These are phyloP conservation scores for Dryobota labecula DNA, from an alignment of 2,888 invertebrate genomes.

Conservation along the genomic window DNA sequence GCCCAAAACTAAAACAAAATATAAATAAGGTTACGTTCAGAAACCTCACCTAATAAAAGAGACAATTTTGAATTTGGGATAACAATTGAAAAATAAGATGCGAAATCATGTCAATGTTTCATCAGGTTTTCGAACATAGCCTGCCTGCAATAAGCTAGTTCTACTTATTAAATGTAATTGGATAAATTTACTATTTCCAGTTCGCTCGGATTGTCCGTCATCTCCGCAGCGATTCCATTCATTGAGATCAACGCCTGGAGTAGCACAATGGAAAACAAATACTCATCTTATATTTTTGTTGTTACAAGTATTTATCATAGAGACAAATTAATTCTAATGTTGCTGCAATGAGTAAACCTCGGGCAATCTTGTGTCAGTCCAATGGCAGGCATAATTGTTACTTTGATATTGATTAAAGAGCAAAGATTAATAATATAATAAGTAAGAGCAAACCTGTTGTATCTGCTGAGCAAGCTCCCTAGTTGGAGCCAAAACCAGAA, in stretches of 20 bases:
- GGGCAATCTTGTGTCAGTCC: slow-evolving; percentile 63
- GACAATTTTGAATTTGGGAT: slow-evolving; percentile 68
- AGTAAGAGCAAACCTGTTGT: slow-evolving; percentile 91
- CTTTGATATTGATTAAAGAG: slow-evolving; percentile 35
- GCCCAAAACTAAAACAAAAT: slow-evolving; percentile 60
- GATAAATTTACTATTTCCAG: slow-evolving; percentile 86
- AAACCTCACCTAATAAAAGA: slow-evolving; percentile 81
- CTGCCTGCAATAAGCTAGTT: slow-evolving; percentile 81
- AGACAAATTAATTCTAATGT: slow-evolving; percentile 40
- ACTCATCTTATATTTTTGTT: slow-evolving; percentile 66
- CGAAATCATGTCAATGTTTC: slow-evolving; percentile 51
- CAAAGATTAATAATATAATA: slow-evolving; percentile 30
- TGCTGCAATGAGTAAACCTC: slow-evolving; percentile 39
- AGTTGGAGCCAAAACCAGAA: slow-evolving; percentile 96
- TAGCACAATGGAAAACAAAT: slow-evolving; percentile 83
- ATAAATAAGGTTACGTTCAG: slow-evolving; percentile 88
- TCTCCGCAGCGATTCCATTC: slow-evolving; percentile 87
- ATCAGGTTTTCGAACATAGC: slow-evolving; percentile 90
- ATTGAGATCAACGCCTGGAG: slow-evolving; percentile 87
- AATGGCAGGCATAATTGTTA: slow-evolving; percentile 63
- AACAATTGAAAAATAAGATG: slow-evolving; percentile 49
- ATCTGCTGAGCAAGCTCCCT: slow-evolving; percentile 97
- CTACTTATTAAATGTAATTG: slow-evolving; percentile 80
- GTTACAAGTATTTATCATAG: slow-evolving; percentile 43
- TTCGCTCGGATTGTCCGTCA: slow-evolving; percentile 82